phyloP scores from a whole-genome alignment of 2,797 vertebrate genomes.

The Catostomus latipinnis region DNA sequence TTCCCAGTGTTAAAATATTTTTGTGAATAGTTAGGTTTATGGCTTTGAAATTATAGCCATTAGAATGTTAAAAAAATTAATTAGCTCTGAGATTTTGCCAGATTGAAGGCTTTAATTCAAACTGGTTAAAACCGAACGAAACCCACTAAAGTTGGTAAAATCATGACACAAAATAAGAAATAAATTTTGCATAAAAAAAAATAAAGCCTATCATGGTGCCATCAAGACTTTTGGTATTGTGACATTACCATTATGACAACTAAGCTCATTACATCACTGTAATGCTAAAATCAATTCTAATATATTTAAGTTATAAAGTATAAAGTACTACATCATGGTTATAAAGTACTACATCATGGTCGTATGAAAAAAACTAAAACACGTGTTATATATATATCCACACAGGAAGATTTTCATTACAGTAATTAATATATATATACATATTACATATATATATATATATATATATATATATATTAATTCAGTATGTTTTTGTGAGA shows the following conservation, averaged over 20 bases:
- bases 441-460: too few relatives aligned
- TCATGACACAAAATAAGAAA: neutral
- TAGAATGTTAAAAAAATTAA: too few relatives aligned
- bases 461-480: too few relatives aligned
- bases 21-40: conserved; percentile 33
- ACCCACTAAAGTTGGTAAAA: neutral
- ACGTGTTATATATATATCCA: too few relatives aligned
- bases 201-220: neutral
- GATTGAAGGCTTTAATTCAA: neutral
- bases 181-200: neutral
- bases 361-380: too few relatives aligned
- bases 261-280: neutral
- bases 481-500: conserved; percentile 1
- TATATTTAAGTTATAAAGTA: too few relatives aligned
- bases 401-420: too few relatives aligned
- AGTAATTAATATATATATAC: too few relatives aligned
- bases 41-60: conserved; percentile 3
- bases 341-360: too few relatives aligned
- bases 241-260: too few relatives aligned
- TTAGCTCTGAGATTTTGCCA: neutral
- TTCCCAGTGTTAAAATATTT: conserved; percentile 29
- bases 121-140: neutral
- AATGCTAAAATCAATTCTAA: neutral
- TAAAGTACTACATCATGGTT: too few relatives aligned
- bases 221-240: neutral